Evolutionary conservation across 2,888 invertebrate species (phyloP), one percentile per base, ranked within the genome.

Genomic region (Eupithecia exiguata): DNA sequence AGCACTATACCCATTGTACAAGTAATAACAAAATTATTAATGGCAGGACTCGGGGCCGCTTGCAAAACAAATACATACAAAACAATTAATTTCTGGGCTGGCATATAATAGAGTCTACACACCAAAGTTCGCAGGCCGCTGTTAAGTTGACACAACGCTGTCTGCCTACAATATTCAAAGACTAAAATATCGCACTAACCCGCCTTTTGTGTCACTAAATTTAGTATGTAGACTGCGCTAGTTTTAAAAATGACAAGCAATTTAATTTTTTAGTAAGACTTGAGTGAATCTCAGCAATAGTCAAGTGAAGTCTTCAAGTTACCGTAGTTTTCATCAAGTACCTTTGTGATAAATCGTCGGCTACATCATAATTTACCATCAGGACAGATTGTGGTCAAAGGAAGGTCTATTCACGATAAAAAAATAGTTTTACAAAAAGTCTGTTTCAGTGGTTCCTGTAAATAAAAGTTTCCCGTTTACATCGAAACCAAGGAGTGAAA

Each of bases 401-500:
- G 16, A 40, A 40, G 4, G 40, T 16, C 16, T 16, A 5, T 43
- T 43, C 16, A 43, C 14, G 0, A 43, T 43, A 43, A 14, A 16
- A 43, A 43, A 16, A 1, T n/a, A 0, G n/a, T 9, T n/a, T 7
- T n/a, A n/a, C 53, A 10, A 53, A 10, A 53, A n/a, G n/a, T 49
- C 21, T 40, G 14, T 40, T 0, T 53, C 21, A 25, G 58, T 12
- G 12, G 12, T 12, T 21, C 12, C 3, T 53, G 21, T 21, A 21
- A 21, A 21, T 30, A 9, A 65, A 65, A 74, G 71, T 75, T 63
- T 70, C 75, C 36, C 66, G 70, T 72, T 7, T 62, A 25, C 53
- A 43, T 16, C 21, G 46, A 68, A 72, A 68, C 61, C 49, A 75
- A 73, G 62, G 40, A 73, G 69, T 78, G 77, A 78, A 73, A 78